phyloP scores from a whole-genome alignment of 2,797 vertebrate species.

The Phrynocephalus forsythii region DNA sequence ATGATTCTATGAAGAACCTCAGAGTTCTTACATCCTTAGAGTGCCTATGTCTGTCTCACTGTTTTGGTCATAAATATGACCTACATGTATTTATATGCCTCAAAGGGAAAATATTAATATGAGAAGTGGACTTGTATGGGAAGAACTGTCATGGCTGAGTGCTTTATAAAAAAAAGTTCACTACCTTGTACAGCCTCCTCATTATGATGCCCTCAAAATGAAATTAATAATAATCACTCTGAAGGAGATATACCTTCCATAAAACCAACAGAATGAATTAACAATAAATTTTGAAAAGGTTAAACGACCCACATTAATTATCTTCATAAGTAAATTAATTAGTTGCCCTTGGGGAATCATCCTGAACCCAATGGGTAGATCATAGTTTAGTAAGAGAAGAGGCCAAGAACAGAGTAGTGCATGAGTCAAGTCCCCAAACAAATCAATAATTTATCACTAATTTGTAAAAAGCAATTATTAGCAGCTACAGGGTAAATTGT shows the following conservation, averaged over 20 bases:
- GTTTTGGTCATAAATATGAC: not conserved
- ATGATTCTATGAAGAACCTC: not conserved
- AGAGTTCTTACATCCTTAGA: not conserved
- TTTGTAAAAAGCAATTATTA: conserved; percentile 27
- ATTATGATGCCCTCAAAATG: conserved; percentile 31
- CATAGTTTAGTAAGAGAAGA: not conserved
- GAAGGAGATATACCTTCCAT: conserved; percentile 41
- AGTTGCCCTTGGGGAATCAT: conserved; percentile 24
- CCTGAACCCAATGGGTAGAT: conserved; percentile 22
- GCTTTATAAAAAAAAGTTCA: conserved; percentile 14
- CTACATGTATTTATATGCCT: not conserved
- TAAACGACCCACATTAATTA: conserved; percentile 42
- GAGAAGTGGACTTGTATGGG: not conserved
- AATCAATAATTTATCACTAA: conserved; percentile 37
- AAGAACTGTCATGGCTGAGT: not conserved
- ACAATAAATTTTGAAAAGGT: conserved; percentile 34
- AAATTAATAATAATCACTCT: conserved; percentile 44
- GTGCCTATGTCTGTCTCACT: not conserved
- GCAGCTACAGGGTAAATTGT: conserved; percentile 19
- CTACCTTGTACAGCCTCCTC: not conserved
- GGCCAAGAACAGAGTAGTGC: conserved; percentile 21
- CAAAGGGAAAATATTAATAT: not conserved
- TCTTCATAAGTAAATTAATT: conserved; percentile 44
- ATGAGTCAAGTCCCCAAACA: conserved; percentile 33
- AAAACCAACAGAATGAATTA: conserved; percentile 46